Evolutionary conservation across 2,113 vertebrate genomes (phyloP), one percentile per base, ranked within the genome.

Genomic region (Microcebus murinus): DNA sequence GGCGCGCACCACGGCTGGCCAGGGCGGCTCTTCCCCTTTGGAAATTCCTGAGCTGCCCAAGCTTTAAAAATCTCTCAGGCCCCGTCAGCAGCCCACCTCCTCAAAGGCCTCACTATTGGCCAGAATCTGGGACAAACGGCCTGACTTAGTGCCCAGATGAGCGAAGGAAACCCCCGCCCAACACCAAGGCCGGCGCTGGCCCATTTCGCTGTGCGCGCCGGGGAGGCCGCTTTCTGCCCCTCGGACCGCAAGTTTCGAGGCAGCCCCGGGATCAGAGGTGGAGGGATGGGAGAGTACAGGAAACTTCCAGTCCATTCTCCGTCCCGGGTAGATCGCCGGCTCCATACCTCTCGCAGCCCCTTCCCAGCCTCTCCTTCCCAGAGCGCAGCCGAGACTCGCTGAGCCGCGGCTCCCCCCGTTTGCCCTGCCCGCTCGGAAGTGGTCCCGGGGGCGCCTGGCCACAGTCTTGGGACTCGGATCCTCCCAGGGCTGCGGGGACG

Each of bases 151-250:
- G 76, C 61, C 81, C 83, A 13, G 81, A 2, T 20, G n/a, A 74
- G 73, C 4, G 34, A 71, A 81, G 70, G 94, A 55, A 71, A 55
- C 23, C 52, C 90, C 90, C 21, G 2, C 59, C 10, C 34, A 20
- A 17, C 84, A 50, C 31, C 31, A 50, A 36, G 3, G 59, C 20
- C 1, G 1, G 17, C 29, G 42, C 87, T 17, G 61, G 68, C 48
- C 91, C 92, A 7, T 76, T 93, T 93, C 83, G 3, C 20, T 1
- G 7, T 6, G 88, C 55, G 23, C 67, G 55, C 48, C 1, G 76
- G 18, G 52, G 68, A 91, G 70, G 50, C 73, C 97, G 89, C 92
- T 74, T 91, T 93, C 77, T 70, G 87, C 4, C 27, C 42, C 8
- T 20, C n/a, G 12, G 77, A 91, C 86, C 27, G 36, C 90, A 68